Evolutionary conservation across 2,888 invertebrate genomes (phyloP).

Genomic region (Ecliptopera silaceata): DNA sequence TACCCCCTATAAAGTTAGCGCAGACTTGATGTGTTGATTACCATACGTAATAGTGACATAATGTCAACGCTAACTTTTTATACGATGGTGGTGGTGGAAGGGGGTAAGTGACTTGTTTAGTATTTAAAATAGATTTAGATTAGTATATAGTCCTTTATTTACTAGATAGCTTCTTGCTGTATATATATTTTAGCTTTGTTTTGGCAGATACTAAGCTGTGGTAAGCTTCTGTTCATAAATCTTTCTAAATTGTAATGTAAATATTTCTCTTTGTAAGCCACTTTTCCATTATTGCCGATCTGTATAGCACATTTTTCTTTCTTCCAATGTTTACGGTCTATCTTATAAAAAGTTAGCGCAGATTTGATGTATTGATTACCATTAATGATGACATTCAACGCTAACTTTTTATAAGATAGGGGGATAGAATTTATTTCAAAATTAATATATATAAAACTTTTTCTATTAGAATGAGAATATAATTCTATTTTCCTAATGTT

Average conservation of each 20-base stretch:
- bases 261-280: constrained; percentile 66
- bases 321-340: constrained; percentile 21
- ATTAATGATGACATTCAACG: too few species aligned
- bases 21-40: too few species aligned
- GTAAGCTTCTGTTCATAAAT: constrained; percentile 50
- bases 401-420: too few species aligned
- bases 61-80: too few species aligned
- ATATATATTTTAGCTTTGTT: constrained; percentile 44
- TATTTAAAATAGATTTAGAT: constrained; percentile 41
- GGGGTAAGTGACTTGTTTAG: too few species aligned
- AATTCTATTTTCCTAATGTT: constrained; percentile 79
- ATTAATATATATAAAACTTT: constrained; percentile 68
- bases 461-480: constrained; percentile 67
- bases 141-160: constrained; percentile 49
- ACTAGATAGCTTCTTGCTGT: constrained; percentile 46
- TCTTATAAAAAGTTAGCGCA: too few species aligned
- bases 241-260: constrained; percentile 50
- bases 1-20: constrained; percentile 58
- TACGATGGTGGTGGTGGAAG: too few species aligned
- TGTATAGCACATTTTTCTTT: constrained; percentile 33
- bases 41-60: too few species aligned
- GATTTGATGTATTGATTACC: too few species aligned
- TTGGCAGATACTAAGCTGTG: constrained; percentile 39
- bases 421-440: constrained; percentile 41
- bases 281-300: constrained; percentile 51